Percentiles rank a stretch among this genome's conserved stretches.
These are phyloP conservation scores for Macropodus opercularis DNA, from an alignment of 2,797 vertebrate genomes.

Conservation along the genomic window DNA sequence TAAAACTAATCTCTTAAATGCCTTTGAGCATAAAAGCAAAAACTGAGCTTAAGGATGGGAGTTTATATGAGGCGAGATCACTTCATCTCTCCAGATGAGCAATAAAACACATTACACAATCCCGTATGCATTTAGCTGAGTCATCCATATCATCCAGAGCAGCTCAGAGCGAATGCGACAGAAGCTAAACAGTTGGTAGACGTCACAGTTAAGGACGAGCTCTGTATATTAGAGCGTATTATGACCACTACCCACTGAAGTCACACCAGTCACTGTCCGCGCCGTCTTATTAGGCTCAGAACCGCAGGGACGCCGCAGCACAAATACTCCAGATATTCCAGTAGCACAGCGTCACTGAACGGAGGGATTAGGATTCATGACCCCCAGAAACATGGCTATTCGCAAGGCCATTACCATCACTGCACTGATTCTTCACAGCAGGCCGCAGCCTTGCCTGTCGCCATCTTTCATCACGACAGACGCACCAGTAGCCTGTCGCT, in stretches of 20 bases:
- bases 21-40: background rate
- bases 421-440: slow-evolving; percentile 55
- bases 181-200: background rate
- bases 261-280: background rate
- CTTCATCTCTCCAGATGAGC: background rate
- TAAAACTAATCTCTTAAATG: slow-evolving; percentile 17
- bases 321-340: no score
- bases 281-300: slow-evolving; percentile 4
- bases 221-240: background rate
- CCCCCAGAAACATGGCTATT: slow-evolving; percentile 40
- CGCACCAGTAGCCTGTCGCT: slow-evolving; percentile 15
- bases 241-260: background rate
- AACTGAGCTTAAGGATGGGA: background rate
- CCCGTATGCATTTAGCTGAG: slow-evolving; percentile 7
- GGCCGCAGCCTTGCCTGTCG: slow-evolving; percentile 14
- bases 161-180: slow-evolving; percentile 4
- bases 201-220: background rate
- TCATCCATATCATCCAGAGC: slow-evolving; percentile 1
- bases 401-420: slow-evolving; percentile 63
- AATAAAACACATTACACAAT: background rate
- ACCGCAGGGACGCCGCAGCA: no score
- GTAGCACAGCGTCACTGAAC: slow-evolving; percentile 26
- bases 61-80: slow-evolving; percentile 6
- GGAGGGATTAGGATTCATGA: slow-evolving; percentile 60
- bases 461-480: slow-evolving; percentile 43